phyloP scores from a whole-genome alignment of 2,113 vertebrate species.

The Pteronura brasiliensis region DNA sequence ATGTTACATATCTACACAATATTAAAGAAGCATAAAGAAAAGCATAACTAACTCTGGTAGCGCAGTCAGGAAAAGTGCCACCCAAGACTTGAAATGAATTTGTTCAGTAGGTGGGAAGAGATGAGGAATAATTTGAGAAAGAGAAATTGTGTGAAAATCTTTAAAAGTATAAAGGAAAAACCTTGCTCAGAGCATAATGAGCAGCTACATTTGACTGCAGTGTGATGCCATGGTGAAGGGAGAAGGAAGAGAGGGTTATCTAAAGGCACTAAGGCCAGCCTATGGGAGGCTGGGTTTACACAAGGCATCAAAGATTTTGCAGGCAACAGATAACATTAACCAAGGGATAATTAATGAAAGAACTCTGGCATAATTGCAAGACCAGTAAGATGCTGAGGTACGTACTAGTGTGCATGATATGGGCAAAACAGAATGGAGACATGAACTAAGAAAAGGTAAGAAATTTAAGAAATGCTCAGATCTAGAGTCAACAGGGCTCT shows the following conservation, averaged over 20 bases:
- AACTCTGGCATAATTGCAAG: neutral
- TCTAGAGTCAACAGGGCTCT: neutral
- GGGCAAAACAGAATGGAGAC: neutral
- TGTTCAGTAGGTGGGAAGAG: neutral
- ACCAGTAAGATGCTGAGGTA: neutral
- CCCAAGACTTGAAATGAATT: neutral
- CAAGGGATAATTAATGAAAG: neutral
- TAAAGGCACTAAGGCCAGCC: fast-evolving
- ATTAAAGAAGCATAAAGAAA: neutral
- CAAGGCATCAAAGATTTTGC: neutral
- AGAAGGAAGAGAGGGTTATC: neutral
- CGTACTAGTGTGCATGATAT: no score
- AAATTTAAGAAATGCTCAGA: neutral
- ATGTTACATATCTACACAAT: neutral
- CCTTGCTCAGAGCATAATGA: neutral
- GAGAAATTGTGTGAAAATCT: neutral
- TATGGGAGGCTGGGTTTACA: fast-evolving
- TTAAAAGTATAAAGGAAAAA: neutral
- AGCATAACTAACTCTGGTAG: neutral
- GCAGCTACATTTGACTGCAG: neutral
- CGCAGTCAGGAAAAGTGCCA: neutral
- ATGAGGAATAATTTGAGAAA: neutral
- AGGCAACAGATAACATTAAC: neutral
- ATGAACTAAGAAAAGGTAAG: neutral
- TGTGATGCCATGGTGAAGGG: fast-evolving